These are phyloP conservation scores for Hepsetus odoe DNA, from an alignment of 2,113 vertebrate genomes.

Conservation along the genomic window DNA sequence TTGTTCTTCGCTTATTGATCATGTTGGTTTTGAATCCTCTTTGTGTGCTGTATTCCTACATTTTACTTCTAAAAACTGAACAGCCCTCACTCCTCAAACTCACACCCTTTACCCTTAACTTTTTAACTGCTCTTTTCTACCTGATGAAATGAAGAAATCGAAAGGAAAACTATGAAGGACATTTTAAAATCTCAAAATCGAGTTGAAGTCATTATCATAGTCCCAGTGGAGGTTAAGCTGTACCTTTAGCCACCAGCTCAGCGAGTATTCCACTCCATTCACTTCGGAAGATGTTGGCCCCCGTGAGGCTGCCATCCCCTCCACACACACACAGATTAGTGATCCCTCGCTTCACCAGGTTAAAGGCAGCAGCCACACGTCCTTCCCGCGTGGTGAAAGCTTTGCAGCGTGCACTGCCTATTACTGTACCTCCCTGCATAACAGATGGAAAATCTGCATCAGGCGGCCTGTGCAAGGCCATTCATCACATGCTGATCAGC, in stretches of 20 bases:
- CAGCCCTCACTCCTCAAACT: background rate
- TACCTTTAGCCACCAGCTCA: constrained; percentile 84
- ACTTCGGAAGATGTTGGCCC: constrained; percentile 88
- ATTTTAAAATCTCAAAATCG: no score
- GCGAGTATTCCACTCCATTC: constrained; percentile 89
- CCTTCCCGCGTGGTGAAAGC: constrained; percentile 86
- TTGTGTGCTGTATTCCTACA: no score
- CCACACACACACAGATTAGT: constrained; percentile 95
- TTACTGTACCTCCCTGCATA: constrained; percentile 87
- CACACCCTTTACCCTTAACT: background rate
- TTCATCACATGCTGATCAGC: constrained; percentile 6
- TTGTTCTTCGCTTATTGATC: no score
- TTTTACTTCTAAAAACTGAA: no score
- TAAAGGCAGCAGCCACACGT: constrained; percentile 81
- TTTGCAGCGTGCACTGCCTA: constrained; percentile 92
- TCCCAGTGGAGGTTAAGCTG: no score
- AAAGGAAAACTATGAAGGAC: no score
- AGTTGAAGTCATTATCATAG: no score
- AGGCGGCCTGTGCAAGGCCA: background rate
- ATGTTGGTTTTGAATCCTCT: no score
- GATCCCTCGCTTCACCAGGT: constrained; percentile 89
- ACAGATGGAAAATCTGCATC: background rate
- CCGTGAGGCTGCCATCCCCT: constrained; percentile 92
- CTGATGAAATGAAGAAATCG: background rate
- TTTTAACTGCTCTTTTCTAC: background rate